Conservation (phyloP, 2,888 invertebrate genomes). For the Stegophylla sp. region DNA sequence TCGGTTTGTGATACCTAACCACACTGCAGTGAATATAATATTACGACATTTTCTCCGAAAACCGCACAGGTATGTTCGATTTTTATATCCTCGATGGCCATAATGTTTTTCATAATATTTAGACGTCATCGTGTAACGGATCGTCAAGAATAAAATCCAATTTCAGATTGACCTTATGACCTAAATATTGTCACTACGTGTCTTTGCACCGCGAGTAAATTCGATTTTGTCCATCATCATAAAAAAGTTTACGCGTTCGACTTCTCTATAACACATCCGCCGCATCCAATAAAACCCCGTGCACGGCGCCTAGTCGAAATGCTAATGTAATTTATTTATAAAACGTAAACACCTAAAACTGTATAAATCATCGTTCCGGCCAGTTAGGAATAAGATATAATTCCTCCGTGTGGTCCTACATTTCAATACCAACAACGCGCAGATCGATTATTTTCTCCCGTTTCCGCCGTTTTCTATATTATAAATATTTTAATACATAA, state of each 20-base stretch:
- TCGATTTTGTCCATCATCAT: background rate
- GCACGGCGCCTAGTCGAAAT: no score
- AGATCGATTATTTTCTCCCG: background rate
- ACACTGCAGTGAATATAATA: slow-evolving; percentile 10
- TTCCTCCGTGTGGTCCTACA: background rate
- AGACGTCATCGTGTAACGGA: background rate
- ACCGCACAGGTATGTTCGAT: slow-evolving; percentile 5
- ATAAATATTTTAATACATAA: background rate
- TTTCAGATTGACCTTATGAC: background rate
- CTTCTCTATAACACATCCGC: background rate
- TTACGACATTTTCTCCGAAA: slow-evolving; percentile 6
- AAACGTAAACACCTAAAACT: background rate
- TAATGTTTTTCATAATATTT: background rate
- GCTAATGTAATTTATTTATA: no score
- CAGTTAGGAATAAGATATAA: background rate
- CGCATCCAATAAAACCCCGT: background rate
- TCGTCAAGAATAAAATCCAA: background rate
- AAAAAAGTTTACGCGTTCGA: background rate
- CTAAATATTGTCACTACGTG: slow-evolving; percentile 7
- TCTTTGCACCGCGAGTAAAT: background rate
- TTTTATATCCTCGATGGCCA: slow-evolving; percentile 28
- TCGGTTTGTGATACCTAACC: slow-evolving; percentile 11
- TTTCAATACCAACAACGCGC: background rate
- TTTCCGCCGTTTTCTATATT: background rate
- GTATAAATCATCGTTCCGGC: background rate